Evolutionary conservation across 2,797 vertebrate species (phyloP), one percentile per base, ranked within the genome.

Genomic region (Mormyrops attenuatus): DNA sequence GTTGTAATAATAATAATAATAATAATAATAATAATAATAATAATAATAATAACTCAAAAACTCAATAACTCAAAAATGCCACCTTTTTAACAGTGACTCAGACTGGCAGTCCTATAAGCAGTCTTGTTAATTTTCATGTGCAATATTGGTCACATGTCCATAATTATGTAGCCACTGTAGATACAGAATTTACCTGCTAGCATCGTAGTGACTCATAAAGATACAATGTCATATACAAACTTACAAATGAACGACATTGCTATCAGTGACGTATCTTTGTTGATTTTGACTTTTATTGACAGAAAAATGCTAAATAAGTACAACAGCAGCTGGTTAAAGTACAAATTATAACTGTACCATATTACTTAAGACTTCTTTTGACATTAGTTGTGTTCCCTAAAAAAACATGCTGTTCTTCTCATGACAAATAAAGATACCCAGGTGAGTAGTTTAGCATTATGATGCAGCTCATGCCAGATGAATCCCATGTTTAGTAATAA

Each of bases 401-500:
- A 47, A 41, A 44, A 88, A 11, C 50, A 55, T 15, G 38, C 60
- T 17, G 15, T 73, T 90, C 34, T 57, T 50, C 13, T 26, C 34
- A 86, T 30, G 11, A 50, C 11, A n/a, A 47, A 47, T 13, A 47
- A 47, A 73, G 9, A 73, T 89, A 84, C 17, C 73, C 44, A 20
- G 38, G 85, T 49, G 63, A 77, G 57, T 38, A 82, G 66, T 30
- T 89, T 38, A 88, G 69, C 77, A 77, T 94, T 94, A 95, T 95
- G 95, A 94, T 92, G 94, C 93, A 94, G 94, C 94, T 91, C 91
- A 94, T 92, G 94, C 95, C 95, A 94, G 95, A 95, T 95, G 94
- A 94, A 92, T 95, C 95, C 95, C 95, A 96, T 95, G 94, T 95
- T 96, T 96, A 95, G 94, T 93, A 95, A 95, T 94, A 93, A 96